phyloP scores from a whole-genome alignment of 2,888 invertebrate genomes.

The Aplocera efformata region DNA sequence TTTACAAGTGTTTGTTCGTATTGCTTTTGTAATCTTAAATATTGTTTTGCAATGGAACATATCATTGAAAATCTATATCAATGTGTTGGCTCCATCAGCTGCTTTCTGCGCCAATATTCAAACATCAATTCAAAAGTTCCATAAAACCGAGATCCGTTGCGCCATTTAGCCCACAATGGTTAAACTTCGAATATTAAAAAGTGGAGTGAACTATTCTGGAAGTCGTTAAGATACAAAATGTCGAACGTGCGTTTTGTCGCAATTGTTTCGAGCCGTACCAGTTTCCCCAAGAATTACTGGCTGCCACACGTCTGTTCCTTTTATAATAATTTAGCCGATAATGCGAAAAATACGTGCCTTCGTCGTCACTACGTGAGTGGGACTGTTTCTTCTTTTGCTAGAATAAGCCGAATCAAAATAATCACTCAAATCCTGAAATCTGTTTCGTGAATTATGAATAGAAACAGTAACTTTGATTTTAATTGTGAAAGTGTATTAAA shows the following conservation, averaged over 20 bases:
- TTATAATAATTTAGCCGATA: conserved; percentile 76
- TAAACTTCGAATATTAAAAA: conserved; percentile 29
- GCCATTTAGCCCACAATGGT: conserved; percentile 24
- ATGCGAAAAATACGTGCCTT: conserved; percentile 77
- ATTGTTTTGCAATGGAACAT: too few relatives aligned
- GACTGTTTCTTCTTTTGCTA: conserved; percentile 65
- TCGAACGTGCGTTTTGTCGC: conserved; percentile 49
- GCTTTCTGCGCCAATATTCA: too few relatives aligned
- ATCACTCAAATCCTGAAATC: conserved; percentile 7
- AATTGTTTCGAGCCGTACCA: conserved; percentile 46
- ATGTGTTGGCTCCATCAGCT: not conserved
- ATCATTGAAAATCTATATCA: not conserved
- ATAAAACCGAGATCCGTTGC: conserved; percentile 22
- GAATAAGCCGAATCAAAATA: conserved; percentile 66
- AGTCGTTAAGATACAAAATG: conserved; percentile 32
- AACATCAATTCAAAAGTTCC: conserved; percentile 7
- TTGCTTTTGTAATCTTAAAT: too few relatives aligned
- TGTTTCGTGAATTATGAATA: not conserved
- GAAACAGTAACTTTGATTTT: not conserved
- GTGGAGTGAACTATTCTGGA: conserved; percentile 30
- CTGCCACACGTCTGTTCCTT: conserved; percentile 68
- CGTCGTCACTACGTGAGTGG: conserved; percentile 63
- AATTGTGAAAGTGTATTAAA: too few relatives aligned
- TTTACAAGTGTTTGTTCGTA: too few relatives aligned
- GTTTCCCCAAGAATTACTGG: conserved; percentile 51